phyloP scores from a whole-genome alignment of 2,797 vertebrate species.

The Hippoglossus hippoglossus region DNA sequence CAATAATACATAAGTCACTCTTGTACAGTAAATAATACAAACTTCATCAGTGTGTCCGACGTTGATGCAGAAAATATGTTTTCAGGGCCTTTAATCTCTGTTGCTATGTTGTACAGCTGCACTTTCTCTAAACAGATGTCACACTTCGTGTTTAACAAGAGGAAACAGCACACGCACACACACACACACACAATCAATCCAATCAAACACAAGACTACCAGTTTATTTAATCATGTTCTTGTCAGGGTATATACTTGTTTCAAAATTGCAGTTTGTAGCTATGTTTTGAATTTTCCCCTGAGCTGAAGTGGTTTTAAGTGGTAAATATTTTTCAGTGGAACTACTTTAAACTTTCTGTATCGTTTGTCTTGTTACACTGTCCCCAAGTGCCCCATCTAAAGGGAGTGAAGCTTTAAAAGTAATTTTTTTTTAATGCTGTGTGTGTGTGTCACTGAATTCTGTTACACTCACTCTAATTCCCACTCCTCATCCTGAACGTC shows the following conservation, averaged over 20 bases:
- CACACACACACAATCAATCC: constrained; percentile 38
- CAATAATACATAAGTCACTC: constrained; percentile 25
- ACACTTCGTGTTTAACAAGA: constrained; percentile 12
- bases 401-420: no score
- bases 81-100: constrained; percentile 15
- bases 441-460: not conserved
- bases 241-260: not conserved
- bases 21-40: constrained; percentile 11
- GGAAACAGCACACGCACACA: constrained; percentile 22
- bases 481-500: no score
- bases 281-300: constrained; percentile 11
- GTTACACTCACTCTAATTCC: not conserved
- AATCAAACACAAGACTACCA: constrained; percentile 35
- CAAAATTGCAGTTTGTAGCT: constrained; percentile 1
- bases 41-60: not conserved
- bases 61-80: constrained; percentile 42
- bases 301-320: not conserved
- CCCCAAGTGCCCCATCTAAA: not conserved
- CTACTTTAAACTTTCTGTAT: not conserved
- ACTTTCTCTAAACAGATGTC: constrained; percentile 23
- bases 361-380: not conserved
- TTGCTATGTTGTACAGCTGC: constrained; percentile 31
- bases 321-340: constrained; percentile 17
- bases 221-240: constrained; percentile 10
- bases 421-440: no score